phyloP scores from a whole-genome alignment of 2,113 vertebrate species.

The Eleginops maclovinus region DNA sequence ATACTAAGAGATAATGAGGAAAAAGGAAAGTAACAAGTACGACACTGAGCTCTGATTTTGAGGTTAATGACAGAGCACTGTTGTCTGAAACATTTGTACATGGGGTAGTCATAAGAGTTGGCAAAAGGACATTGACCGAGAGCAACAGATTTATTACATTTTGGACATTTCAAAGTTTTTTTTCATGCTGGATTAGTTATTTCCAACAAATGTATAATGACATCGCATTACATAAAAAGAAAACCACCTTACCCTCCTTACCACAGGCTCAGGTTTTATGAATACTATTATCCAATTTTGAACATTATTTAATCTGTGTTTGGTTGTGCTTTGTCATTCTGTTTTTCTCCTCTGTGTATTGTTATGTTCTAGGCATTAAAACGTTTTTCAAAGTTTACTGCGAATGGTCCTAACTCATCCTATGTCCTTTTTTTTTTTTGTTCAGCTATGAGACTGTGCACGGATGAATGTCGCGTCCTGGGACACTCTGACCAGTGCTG shows the following conservation, averaged over 20 bases:
- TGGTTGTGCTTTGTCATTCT: not conserved
- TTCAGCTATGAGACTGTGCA: slow-evolving; percentile 94
- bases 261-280: not conserved
- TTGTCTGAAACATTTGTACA: slow-evolving; percentile 54
- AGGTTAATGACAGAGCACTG: slow-evolving; percentile 40
- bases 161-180: too few species aligned
- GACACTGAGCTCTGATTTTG: slow-evolving; percentile 19
- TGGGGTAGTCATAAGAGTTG: slow-evolving; percentile 7
- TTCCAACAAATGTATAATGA: too few species aligned
- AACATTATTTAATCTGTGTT: not conserved
- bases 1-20: slow-evolving; percentile 13
- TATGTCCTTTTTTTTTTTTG: not conserved
- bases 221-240: too few species aligned
- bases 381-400: not conserved
- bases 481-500: slow-evolving; percentile 99
- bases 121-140: not conserved
- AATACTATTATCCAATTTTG: not conserved
- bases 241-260: not conserved
- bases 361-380: not conserved
- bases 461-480: slow-evolving; percentile 94
- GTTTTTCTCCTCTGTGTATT: not conserved
- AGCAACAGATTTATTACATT: too few species aligned
- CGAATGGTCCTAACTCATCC: slow-evolving; percentile 11
- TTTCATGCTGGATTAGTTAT: too few species aligned
- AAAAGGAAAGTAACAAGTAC: not conserved